Evolutionary conservation across 1,140 invertebrate species (phyloP), one percentile per base, ranked within the genome.

Genomic region (Oreohelix idahoensis): DNA sequence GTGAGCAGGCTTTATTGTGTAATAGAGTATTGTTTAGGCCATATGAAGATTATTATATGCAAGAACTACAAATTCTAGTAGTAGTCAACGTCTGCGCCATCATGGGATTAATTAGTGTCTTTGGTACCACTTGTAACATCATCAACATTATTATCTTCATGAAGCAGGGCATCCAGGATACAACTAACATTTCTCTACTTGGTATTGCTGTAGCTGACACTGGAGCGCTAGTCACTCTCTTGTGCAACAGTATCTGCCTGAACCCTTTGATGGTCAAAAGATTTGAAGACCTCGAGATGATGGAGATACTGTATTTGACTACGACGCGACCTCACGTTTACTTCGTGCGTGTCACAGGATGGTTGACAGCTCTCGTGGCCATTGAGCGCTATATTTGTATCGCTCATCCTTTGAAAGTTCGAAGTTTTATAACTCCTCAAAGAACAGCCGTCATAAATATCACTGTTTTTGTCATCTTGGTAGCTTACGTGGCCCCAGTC

Each of bases 71-170:
- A 15, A 42, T 39, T 8, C 13, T 39, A 0, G 10, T 26, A 2
- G 26, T 69, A 8, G 35, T 63, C 26, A 63, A 66, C 32, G 11
- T 1, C 17, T 36, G 32, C 26, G 23, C 32, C 15, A 5, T 79
- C 0, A 32, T 23, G 15, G 77, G 38, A 32, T 10, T 69, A 11
- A 29, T 69, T 0, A 39, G 32, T 35, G 15, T 69, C 38, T 15
- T 36, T 0, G 63, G 51, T 1, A 53, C 53, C 0, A 23, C 38
- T 36, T 36, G 4, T 32, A 66, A 63, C 39, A 17, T 66, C 58
- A 66, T 69, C 77, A 79, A 58, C 58, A 79, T 79, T 42, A 26
- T 49, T 49, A 53, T 79, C 32, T 63, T 79, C 29, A 20, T 79
- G 1, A 63, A 66, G 8, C 77, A 32, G 20, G 77, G 77, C 1